Conservation (phyloP, 23 tunicate genomes). For the Ciona savignyi region DNA sequence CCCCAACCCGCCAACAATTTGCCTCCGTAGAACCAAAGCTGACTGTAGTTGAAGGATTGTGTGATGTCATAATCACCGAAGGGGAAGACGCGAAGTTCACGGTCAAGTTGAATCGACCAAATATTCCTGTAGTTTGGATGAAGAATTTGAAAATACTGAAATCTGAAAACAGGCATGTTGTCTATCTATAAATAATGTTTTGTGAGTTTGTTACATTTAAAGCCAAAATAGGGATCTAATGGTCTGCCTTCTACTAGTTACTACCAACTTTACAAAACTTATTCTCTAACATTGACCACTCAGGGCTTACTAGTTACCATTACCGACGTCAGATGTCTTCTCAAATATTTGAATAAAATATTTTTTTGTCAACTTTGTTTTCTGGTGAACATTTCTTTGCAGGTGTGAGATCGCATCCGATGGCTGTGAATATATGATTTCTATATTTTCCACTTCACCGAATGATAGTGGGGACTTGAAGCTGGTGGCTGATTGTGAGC, state of each 20-base stretch:
- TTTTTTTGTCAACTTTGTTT: no score
- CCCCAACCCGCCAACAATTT: no score
- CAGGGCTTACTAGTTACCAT: no score
- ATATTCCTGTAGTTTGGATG: constrained; percentile 26
- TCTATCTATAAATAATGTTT: no score
- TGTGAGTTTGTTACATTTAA: no score
- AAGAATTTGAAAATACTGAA: constrained; percentile 21
- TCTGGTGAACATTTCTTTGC: no score
- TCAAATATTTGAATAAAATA: no score
- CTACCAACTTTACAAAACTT: no score
- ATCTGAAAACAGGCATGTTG: constrained; percentile 16
- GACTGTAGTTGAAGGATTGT: constrained; percentile 21
- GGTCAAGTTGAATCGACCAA: constrained; percentile 15
- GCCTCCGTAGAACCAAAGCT: constrained; percentile 27
- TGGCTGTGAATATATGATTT: constrained; percentile 23
- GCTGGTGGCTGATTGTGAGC: constrained; percentile 17
- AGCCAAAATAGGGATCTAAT: no score
- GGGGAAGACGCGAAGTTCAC: constrained; percentile 27
- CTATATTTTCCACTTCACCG: constrained; percentile 21
- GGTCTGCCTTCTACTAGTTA: no score
- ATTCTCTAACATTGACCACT: no score
- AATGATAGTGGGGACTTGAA: constrained; percentile 28
- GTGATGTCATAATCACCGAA: constrained; percentile 20
- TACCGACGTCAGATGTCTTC: no score
- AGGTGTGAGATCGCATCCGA: constrained; percentile 32